Evolutionary conservation across 2,797 vertebrate species (phyloP).

Genomic region (Phrynocephalus guinanensis): DNA sequence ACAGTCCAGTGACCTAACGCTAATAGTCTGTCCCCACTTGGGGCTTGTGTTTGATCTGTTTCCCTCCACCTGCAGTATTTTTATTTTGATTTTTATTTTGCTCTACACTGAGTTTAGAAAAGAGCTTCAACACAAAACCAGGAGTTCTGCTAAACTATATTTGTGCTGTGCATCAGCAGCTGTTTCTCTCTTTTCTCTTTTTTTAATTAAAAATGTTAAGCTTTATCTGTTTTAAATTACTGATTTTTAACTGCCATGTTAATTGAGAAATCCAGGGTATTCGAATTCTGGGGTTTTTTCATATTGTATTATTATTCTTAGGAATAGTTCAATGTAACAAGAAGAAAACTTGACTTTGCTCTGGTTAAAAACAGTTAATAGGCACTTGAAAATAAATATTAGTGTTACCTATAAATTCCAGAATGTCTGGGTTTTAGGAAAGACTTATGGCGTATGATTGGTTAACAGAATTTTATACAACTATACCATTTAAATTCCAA

Average conservation of each 20-base stretch:
- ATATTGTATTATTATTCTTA: slow-evolving; percentile 98
- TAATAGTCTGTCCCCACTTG: slow-evolving; percentile 61
- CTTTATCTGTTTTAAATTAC: slow-evolving; percentile 84
- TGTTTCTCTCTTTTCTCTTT: slow-evolving; percentile 57
- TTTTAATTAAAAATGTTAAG: slow-evolving; percentile 77
- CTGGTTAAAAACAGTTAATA: slow-evolving; percentile 89
- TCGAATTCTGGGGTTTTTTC: slow-evolving; percentile 96
- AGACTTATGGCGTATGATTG: slow-evolving; percentile 87
- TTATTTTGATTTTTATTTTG: slow-evolving; percentile 52
- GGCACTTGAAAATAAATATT: slow-evolving; percentile 86
- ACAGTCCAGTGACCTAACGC: slow-evolving; percentile 82
- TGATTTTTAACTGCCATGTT: slow-evolving; percentile 93
- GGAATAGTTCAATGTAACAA: slow-evolving; percentile 98
- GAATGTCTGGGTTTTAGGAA: slow-evolving; percentile 87
- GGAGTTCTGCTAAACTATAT: slow-evolving; percentile 66
- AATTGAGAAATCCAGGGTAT: slow-evolving; percentile 96
- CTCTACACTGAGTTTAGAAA: slow-evolving; percentile 65
- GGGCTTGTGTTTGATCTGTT: slow-evolving; percentile 65
- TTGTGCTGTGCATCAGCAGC: slow-evolving; percentile 78
- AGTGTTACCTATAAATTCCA: slow-evolving; percentile 89
- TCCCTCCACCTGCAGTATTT: slow-evolving; percentile 72
- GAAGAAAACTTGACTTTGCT: slow-evolving; percentile 96
- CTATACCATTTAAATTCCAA: slow-evolving; percentile 96
- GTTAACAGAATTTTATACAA: slow-evolving; percentile 97
- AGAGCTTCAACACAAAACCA: slow-evolving; percentile 68